Base-by-base conservation (phyloP, 2,113 vertebrate genomes). In the Myiopsitta monachus region DNA sequence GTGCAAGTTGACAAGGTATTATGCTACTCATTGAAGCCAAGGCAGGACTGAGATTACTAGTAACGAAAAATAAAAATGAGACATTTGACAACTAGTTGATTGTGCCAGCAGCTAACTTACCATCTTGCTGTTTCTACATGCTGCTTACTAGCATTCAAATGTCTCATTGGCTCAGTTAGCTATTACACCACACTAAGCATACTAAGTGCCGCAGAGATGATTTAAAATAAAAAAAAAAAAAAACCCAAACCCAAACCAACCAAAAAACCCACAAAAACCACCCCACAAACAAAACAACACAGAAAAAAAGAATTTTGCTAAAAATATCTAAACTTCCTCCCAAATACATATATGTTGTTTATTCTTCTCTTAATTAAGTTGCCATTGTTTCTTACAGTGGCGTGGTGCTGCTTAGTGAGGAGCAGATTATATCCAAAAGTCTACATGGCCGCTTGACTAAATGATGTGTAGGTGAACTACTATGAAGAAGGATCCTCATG, bases 201-300 rank as follows among this genome's bases (percentile, higher is more conserved):
- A 52, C 4, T 19, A 70, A 74, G 26, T 26, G 14, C 43, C 63
- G 87, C 3, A 46, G 17, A 77, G 3, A 4, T 59, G 57, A 88
- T 23, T 70, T 12, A 18, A 39, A 87, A 30, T 16, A 9, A 5
- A 49, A 63, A 55, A 26, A 43, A 36, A 23, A 22, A 3, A 22
- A n/a, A 16, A 36, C n/a, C n/a, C n/a, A 18, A 19, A n/a, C 1
- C 9, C 19, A 8, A 59, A n/a, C 0, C 24, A 72, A 26, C 1
- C 5, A 43, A 54, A n/a, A 46, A n/a, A 69, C 17, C 39, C 4
- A 31, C 3, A 38, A 26, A 44, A 39, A 81, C 46, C 66, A 44
- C 13, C 33, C 55, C 21, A 59, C 33, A 36, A 59, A 36, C 33
- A 39, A 9, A 57, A 21, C 0, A 3, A 74, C 13, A 62, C 4